Conservation (phyloP, 2,113 vertebrate species). For the Xenotilapia flavipinnis region DNA sequence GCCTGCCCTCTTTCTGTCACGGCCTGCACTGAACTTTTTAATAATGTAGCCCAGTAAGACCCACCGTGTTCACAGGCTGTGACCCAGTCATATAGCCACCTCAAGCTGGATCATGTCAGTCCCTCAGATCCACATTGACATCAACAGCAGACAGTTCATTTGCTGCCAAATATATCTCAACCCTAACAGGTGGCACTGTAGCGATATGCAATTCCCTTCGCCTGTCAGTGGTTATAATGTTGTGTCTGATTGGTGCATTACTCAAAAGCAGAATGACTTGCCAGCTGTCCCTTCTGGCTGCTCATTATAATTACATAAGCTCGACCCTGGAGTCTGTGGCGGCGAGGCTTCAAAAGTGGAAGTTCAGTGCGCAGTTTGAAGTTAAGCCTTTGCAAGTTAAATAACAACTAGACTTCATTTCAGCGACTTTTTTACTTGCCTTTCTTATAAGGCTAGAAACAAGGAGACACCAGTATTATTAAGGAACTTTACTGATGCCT, state of each 20-base stretch:
- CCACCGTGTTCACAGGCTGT: not conserved
- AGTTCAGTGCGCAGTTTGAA: not conserved
- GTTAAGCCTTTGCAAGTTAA: not conserved
- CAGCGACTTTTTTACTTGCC: accelerated
- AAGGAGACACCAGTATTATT: not conserved
- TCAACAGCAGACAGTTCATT: not conserved
- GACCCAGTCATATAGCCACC: not conserved
- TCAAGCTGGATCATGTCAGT: not conserved
- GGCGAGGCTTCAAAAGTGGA: not conserved
- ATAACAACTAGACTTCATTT: not conserved
- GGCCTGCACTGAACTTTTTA: not conserved
- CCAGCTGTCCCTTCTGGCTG: not conserved
- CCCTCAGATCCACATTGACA: not conserved
- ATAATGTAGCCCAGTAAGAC: not conserved
- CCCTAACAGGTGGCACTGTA: not conserved
- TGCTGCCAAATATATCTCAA: not conserved
- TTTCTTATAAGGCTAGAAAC: not conserved
- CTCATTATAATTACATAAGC: not conserved
- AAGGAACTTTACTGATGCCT: not conserved
- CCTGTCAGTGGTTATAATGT: not conserved
- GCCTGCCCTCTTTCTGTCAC: not conserved
- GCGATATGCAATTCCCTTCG: not conserved
- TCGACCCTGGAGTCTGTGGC: not conserved
- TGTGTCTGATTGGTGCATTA: not conserved
- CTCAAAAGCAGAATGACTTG: not conserved